phyloP scores from a whole-genome alignment of 2,797 vertebrate genomes.

The Acrocephalus scirpaceus region DNA sequence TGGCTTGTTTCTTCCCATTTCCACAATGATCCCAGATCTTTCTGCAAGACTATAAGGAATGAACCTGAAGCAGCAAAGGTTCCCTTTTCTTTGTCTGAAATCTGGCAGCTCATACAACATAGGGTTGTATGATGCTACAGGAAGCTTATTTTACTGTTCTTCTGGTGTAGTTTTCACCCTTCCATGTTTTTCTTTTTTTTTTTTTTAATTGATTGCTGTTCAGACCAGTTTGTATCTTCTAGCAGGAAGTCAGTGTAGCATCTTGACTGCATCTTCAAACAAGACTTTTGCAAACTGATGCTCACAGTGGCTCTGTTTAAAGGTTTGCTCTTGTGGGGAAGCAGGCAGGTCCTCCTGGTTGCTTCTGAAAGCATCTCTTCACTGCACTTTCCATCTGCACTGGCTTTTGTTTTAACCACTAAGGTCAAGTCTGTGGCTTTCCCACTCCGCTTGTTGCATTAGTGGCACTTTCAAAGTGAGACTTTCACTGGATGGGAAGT shows the following conservation, averaged over 20 bases:
- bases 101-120: not conserved
- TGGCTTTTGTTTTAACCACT: not conserved
- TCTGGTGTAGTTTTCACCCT: not conserved
- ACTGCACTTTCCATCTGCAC: not conserved
- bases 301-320: not conserved
- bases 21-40: not conserved
- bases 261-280: not conserved
- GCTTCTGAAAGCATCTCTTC: not conserved
- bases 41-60: not conserved
- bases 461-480: not conserved
- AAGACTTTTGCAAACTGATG: not conserved
- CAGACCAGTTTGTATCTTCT: too few relatives aligned
- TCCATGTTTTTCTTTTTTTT: too few relatives aligned
- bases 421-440: not conserved
- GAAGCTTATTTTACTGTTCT: not conserved
- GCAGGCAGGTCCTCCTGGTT: not conserved
- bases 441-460: not conserved
- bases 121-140: fast-evolving
- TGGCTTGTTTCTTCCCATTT: not conserved
- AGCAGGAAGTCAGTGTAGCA: not conserved
- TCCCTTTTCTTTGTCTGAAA: not conserved
- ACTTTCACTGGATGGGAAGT: not conserved
- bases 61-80: not conserved
- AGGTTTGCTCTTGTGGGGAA: not conserved
- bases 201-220: not conserved